Evolutionary conservation across 2,113 vertebrate genomes (phyloP).

Genomic region (Serinus canaria): DNA sequence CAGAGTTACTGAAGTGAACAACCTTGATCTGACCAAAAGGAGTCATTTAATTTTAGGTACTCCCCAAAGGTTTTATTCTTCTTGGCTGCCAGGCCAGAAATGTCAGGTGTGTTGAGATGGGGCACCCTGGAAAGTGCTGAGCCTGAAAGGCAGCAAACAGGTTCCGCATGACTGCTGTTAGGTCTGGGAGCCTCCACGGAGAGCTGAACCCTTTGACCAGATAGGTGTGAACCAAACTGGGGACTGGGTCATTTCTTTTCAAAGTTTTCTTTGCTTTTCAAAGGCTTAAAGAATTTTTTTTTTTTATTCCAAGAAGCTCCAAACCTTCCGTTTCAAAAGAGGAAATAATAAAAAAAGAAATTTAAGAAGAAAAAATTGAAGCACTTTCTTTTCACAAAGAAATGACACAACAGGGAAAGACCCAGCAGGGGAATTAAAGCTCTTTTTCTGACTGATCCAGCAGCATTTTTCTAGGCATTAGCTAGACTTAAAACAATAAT

Average conservation of each 20-base stretch:
- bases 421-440: constrained; percentile 51
- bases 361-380: not conserved
- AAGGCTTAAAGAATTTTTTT: constrained; percentile 12
- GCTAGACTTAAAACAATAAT: constrained; percentile 47
- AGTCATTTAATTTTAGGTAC: constrained; percentile 73
- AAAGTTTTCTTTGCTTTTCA: constrained; percentile 58
- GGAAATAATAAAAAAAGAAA: not conserved
- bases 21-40: constrained; percentile 58
- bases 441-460: constrained; percentile 32
- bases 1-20: constrained; percentile 71
- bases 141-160: constrained; percentile 73
- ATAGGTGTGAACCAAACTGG: constrained; percentile 81
- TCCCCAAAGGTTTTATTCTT: constrained; percentile 80
- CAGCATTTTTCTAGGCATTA: constrained; percentile 48
- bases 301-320: not conserved
- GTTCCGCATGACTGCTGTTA: constrained; percentile 75
- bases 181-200: constrained; percentile 70
- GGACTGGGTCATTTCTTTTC: constrained; percentile 75
- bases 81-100: constrained; percentile 78
- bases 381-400: constrained; percentile 27
- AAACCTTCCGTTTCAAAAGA: not conserved
- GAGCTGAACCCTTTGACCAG: constrained; percentile 81
- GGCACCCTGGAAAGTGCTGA: constrained; percentile 64
- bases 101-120: constrained; percentile 73
- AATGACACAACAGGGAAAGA: not conserved